Base-by-base conservation (phyloP, 2,888 invertebrate species). In the Chrysopilus asiliformis region DNA sequence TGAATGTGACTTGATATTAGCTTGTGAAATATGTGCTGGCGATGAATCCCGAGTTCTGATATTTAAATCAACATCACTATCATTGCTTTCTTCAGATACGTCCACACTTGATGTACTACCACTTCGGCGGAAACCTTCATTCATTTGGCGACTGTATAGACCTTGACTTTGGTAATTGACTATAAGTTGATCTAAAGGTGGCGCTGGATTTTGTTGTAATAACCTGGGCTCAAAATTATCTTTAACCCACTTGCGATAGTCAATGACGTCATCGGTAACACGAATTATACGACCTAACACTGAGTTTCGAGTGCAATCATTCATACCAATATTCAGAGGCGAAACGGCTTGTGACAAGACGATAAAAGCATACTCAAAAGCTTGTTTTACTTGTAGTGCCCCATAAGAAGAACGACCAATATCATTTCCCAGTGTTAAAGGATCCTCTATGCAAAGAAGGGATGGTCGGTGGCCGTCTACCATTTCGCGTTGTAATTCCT, bases 371-470 rank as follows among this genome's bases (percentile, higher is more conserved):
- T 89, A 90, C 66, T 93, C 93, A 68, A 97, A 98, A 42, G 95
- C 91, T 67, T 86, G 81, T 60, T 85, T 84, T 13, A 85, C 84
- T 60, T 71, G 61, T 25, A 66, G 48, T 26, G 62, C 64, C 12
- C 64, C 94, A 64, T 94, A 95, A 53, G 94, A 94, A 60, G 93
- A 93, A 49, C 94, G 78, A 7, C 97, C 97, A 59, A 98, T 95
- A 64, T 97, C 97, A 64, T 98, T 98, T 46, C 84, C 91, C 12
- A 90, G 77, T 43, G 89, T 87, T 28, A 98, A 71, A 15, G 98
- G 98, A 69, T 98, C 98, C 67, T 97, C 95, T 50, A 98, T 95
- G 59, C 94, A 95, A 45, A 98, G 68, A 56, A 95, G 67, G 44
- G 94, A 91, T 15, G 90, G 90, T 32, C 93, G 71, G 64, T 93